phyloP scores from a whole-genome alignment of 2,113 vertebrate species.

The Notothenia coriiceps region DNA sequence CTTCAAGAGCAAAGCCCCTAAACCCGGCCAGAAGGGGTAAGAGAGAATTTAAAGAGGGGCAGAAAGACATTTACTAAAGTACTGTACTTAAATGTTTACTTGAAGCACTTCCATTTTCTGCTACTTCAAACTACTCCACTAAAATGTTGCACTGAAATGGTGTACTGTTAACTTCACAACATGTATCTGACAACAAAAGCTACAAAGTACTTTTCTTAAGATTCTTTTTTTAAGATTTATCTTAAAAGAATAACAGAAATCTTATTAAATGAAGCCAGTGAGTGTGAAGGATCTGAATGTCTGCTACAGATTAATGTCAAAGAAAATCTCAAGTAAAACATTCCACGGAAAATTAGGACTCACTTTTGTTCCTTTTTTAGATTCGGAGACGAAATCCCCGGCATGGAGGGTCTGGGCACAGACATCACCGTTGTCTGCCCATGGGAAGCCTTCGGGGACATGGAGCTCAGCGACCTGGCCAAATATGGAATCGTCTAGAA shows the following conservation, averaged over 20 bases:
- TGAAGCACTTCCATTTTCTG: background rate
- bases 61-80: background rate
- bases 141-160: background rate
- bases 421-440: slow-evolving; percentile 96
- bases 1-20: slow-evolving; percentile 92
- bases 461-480: slow-evolving; percentile 95
- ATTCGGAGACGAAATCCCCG: slow-evolving; percentile 96
- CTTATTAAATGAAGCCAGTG: background rate
- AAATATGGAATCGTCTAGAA: slow-evolving; percentile 92
- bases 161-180: background rate
- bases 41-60: background rate
- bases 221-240: background rate
- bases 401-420: slow-evolving; percentile 96
- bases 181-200: background rate
- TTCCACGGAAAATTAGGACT: background rate
- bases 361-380: slow-evolving; percentile 64
- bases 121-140: background rate
- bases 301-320: background rate
- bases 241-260: background rate
- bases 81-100: background rate
- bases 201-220: background rate
- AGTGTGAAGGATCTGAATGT: background rate
- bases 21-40: slow-evolving; percentile 92
- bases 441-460: slow-evolving; percentile 95
- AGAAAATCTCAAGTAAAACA: background rate